Conservation (phyloP, 2,888 invertebrate genomes). For the Pristionchus arcanus region DNA sequence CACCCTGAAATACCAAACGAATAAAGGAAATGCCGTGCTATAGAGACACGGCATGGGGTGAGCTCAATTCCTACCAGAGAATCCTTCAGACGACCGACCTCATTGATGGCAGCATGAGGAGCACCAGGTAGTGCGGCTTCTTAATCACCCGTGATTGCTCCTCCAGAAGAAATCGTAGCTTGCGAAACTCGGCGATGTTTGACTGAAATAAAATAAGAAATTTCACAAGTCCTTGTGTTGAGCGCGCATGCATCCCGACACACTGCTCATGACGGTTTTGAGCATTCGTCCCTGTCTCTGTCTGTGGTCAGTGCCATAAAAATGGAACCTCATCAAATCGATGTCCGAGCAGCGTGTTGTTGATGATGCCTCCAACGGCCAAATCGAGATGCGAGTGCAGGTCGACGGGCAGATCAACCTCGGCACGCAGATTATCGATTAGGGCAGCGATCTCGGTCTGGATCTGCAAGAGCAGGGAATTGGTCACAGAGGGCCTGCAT, state of each 20-base stretch:
- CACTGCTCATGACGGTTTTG: background rate
- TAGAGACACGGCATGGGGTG: no score
- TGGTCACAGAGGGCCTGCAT: no score
- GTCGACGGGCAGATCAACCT: background rate
- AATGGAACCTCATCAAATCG: conserved; percentile 28
- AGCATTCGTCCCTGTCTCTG: no score
- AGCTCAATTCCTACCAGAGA: no score
- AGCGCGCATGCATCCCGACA: no score
- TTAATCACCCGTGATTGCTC: conserved; percentile 32
- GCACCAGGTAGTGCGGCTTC: background rate
- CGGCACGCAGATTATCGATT: conserved; percentile 17
- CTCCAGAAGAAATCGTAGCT: conserved; percentile 34
- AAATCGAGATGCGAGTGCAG: conserved; percentile 19
- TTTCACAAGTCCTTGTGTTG: no score
- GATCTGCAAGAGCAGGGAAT: conserved; percentile 9
- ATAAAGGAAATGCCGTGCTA: no score
- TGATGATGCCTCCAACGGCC: conserved; percentile 45
- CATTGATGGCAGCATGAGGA: conserved; percentile 15
- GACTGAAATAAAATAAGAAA: no score
- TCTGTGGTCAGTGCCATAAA: no score
- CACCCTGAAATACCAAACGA: conserved; percentile 16
- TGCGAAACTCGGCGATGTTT: conserved; percentile 28
- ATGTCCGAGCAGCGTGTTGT: conserved; percentile 16
- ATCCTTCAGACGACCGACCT: conserved; percentile 30
- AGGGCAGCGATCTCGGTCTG: conserved; percentile 27